Base-by-base conservation (phyloP, 2,113 vertebrate genomes). In the Lophura nycthemera region DNA sequence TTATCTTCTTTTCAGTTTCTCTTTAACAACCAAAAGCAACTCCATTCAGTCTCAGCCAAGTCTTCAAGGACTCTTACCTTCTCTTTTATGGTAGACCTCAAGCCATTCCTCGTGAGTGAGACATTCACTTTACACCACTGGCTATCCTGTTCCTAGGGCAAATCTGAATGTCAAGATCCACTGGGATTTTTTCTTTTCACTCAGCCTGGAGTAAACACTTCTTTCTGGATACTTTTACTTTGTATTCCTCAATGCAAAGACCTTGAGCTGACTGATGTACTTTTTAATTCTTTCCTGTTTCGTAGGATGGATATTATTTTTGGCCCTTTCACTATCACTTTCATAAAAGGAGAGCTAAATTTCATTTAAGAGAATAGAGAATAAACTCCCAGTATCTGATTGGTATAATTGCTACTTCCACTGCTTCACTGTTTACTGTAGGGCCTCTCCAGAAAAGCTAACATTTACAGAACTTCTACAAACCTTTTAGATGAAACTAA, bases 391-490 rank as follows among this genome's bases (percentile, higher is more conserved):
- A 78, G 9, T 19, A 25, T 82, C 73, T 94, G 27, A 43, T 74
- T 34, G 74, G 69, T 73, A 76, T 9, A 13, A 24, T 60, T 8
- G 13, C 20, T 52, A 19, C 24, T 91, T 67, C 59, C 84, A 30
- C 76, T 60, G 47, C 92, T 96, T 10, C 10, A 34, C 48, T 95
- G 86, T 90, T 94, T 95, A 89, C 65, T 70, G 75, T 50, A 85
- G 11, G 4, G 36, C 29, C 54, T 92, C 59, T 96, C 78, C 79
- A 90, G 22, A 74, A 92, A 92, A 90, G 38, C 63, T 95, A 96
- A 95, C 92, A 96, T 97, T 97, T 93, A 75, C 30, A 87, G 92
- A 97, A 96, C 94, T 96, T 96, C 70, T 86, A 64, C 80, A 76
- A 84, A 87, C 91, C 79, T 96, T 86, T 93, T 38, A 95, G 50